Evolutionary conservation across 2,888 invertebrate species (phyloP).

Genomic region (Dryobota labecula): DNA sequence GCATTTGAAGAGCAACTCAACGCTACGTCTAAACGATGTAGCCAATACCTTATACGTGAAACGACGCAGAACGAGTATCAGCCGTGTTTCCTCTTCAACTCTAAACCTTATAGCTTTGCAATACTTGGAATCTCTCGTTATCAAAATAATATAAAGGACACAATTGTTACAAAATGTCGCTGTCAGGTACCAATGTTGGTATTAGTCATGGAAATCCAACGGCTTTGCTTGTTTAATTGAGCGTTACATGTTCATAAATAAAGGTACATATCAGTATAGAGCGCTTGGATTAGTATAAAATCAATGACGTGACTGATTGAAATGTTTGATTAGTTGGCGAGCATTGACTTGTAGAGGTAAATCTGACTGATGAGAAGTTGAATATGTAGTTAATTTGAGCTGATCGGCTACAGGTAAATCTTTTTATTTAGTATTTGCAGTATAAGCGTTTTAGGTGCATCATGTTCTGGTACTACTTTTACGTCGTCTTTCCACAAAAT

Average conservation of each 20-base stretch:
- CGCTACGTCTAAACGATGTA: constrained; percentile 44
- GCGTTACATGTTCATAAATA: constrained; percentile 77
- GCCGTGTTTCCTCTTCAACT: constrained; percentile 60
- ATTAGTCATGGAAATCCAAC: constrained; percentile 83
- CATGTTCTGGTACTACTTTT: background rate
- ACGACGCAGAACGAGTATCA: constrained; percentile 53
- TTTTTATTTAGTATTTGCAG: constrained; percentile 13
- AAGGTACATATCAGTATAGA: constrained; percentile 70
- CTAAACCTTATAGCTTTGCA: constrained; percentile 69
- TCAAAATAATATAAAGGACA: constrained; percentile 69
- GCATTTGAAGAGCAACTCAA: background rate
- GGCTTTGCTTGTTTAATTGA: constrained; percentile 81
- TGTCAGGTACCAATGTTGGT: constrained; percentile 82
- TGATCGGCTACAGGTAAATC: background rate
- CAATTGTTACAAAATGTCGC: constrained; percentile 80
- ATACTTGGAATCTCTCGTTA: constrained; percentile 64
- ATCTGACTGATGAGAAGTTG: constrained; percentile 40
- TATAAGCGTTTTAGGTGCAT: background rate
- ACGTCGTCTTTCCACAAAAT: background rate
- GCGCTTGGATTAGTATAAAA: constrained; percentile 45
- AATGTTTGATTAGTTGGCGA: constrained; percentile 54
- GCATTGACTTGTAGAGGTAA: constrained; percentile 41
- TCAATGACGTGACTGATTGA: constrained; percentile 56
- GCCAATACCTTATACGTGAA: constrained; percentile 42
- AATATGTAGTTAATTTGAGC: constrained; percentile 43